Conservation (phyloP, 2,797 vertebrate genomes). For the Fistularia tabacaria region DNA sequence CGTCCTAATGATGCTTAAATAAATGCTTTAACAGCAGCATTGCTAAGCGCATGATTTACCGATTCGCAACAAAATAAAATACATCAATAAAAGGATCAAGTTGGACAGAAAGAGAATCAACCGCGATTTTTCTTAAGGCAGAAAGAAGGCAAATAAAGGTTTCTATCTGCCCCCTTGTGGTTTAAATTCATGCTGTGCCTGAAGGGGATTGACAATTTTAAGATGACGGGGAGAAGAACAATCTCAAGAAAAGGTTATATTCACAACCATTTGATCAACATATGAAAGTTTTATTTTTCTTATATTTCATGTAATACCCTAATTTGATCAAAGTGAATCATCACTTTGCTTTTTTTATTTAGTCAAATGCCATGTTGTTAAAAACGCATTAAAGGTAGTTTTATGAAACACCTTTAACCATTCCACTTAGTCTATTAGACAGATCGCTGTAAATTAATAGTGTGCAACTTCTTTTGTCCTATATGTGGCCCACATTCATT, state of each 20-base stretch:
- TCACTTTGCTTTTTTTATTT: too few species aligned
- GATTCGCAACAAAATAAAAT: too few species aligned
- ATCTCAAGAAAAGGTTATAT: not conserved
- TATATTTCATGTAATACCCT: too few species aligned
- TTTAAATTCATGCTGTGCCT: slow-evolving; percentile 13
- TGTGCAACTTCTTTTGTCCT: slow-evolving; percentile 45
- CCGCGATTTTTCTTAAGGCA: slow-evolving; percentile 3
- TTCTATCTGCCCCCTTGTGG: slow-evolving; percentile 69
- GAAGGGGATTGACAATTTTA: not conserved
- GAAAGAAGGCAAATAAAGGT: slow-evolving; percentile 17
- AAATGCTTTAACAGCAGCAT: too few species aligned
- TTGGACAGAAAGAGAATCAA: slow-evolving; percentile 25
- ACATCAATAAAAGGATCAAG: not conserved
- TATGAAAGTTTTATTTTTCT: too few species aligned
- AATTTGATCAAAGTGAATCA: not conserved
- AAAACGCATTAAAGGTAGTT: too few species aligned
- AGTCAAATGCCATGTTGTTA: too few species aligned
- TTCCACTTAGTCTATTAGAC: slow-evolving; percentile 12
- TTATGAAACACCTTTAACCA: slow-evolving; percentile 15
- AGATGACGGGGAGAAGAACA: not conserved
- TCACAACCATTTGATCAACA: too few species aligned
- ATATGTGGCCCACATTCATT: slow-evolving; percentile 58
- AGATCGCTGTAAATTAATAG: slow-evolving; percentile 32
- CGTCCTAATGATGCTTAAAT: too few species aligned
- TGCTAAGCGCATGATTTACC: too few species aligned